A percentile compares a stretch with the other conserved stretches of the same genome.
Evolutionary conservation across 2,888 invertebrate genomes (phyloP).

Genomic region (Zootermopsis nevadensis): DNA sequence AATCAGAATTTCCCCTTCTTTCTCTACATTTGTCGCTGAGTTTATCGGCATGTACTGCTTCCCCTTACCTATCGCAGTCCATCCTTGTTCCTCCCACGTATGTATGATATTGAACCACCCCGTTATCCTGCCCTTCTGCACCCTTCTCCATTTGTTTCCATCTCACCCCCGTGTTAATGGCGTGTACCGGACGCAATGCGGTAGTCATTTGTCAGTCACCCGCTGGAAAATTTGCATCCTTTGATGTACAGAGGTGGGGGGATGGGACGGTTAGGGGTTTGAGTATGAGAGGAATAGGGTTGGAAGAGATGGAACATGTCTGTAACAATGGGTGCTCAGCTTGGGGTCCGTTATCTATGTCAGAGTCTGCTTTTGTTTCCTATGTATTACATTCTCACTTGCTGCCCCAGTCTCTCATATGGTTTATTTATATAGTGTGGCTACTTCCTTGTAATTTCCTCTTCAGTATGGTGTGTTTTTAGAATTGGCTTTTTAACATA

Average conservation of each 20-base stretch:
- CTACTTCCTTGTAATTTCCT: constrained; percentile 30
- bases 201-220: constrained; percentile 52
- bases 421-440: constrained; percentile 12
- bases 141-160: constrained; percentile 21
- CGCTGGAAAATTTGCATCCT: constrained; percentile 53
- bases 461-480: neutral
- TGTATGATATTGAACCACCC: constrained; percentile 29
- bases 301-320: constrained; percentile 29
- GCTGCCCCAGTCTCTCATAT: neutral
- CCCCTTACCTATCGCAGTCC: constrained; percentile 18
- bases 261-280: neutral
- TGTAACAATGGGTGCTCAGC: constrained; percentile 38
- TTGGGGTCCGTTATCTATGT: constrained; percentile 40
- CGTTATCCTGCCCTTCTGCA: neutral
- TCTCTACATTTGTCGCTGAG: constrained; percentile 24
- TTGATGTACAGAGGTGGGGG: constrained; percentile 47
- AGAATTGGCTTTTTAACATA: constrained; percentile 4
- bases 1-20: neutral
- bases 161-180: constrained; percentile 35
- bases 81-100: constrained; percentile 22
- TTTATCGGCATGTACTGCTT: constrained; percentile 25
- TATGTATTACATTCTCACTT: neutral
- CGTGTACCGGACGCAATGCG: constrained; percentile 49
- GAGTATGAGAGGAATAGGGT: constrained; percentile 7
- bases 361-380: constrained; percentile 21